Evolutionary conservation across 2,113 vertebrate species (phyloP).

Genomic region (Microcebus griseorufus): DNA sequence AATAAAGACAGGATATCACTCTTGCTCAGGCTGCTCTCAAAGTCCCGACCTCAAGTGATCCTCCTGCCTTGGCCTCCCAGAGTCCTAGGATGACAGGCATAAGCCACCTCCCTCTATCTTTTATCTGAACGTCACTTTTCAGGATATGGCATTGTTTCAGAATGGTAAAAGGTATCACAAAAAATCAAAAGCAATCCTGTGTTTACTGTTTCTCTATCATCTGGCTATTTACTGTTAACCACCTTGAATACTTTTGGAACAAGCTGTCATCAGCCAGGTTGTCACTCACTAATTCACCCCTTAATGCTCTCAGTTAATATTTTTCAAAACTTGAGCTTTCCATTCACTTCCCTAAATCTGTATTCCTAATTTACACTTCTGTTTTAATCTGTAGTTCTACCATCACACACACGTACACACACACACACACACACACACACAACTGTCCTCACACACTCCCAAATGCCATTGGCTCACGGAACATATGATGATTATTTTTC

Average conservation of each 20-base stretch:
- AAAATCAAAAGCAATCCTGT: neutral
- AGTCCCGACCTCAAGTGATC: too few relatives aligned
- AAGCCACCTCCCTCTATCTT: neutral
- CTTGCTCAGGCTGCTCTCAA: too few relatives aligned
- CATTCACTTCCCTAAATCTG: neutral
- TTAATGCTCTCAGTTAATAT: neutral
- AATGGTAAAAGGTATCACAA: neutral
- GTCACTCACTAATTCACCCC: neutral
- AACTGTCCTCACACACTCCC: too few relatives aligned
- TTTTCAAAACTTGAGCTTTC: neutral
- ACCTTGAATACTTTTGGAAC: neutral
- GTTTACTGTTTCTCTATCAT: neutral
- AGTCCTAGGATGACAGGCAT: too few relatives aligned
- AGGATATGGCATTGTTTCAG: neutral
- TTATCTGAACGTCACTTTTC: neutral
- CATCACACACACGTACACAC: neutral
- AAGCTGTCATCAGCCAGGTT: neutral
- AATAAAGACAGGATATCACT: too few relatives aligned
- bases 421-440: neutral
- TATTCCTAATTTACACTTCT: neutral
- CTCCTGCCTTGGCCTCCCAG: too few relatives aligned
- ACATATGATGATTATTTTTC: neutral
- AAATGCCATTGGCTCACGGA: neutral
- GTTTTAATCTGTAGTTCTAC: neutral
- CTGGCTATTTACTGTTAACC: neutral